Evolutionary conservation across 1,140 invertebrate species (phyloP), one percentile per base, ranked within the genome.

Genomic region (Lepidotrigona ventralis): DNA sequence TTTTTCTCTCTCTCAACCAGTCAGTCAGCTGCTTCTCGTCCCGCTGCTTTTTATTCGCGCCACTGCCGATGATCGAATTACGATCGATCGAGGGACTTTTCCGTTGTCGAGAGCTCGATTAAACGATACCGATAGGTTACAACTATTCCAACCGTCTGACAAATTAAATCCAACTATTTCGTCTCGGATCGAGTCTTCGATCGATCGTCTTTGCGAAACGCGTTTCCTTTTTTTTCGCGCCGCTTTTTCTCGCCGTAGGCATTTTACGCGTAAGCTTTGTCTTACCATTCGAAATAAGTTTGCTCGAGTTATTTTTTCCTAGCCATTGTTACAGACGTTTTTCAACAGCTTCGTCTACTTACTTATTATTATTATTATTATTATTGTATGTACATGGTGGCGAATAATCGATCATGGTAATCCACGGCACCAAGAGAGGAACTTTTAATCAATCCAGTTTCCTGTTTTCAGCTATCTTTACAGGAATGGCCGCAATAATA

Each of bases 381-480:
- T 46, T 46, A 46, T 46, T 46, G 39, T 46, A 8, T 46, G 39
- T 46, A 46, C 39, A 8, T 46, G 39, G 39, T 46, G 39, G 39
- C 39, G 39, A n/a, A 46, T 46, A 46, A 6, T 46, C 39, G 39
- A 46, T 8, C 6, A 8, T 60, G 54, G 64, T 60, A 84, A 58
- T 54, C 26, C 63, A 46, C 12, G 63, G 85, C 64, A 80, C 56
- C 19, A 70, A 51, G 29, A 51, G 46, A 69, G 70, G 56, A 76
- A 86, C 79, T 46, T 77, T 85, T 87, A 85, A 88, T 75, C 58
- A n/a, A 87, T 64, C 63, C 46, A 46, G 71, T 87, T 88, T 88
- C 81, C 71, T 77, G 74, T 84, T 89, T 87, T 84, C 87, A 89
- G 81, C 84, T 68, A 46, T 68, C 81, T 86, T 84, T 86, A 60